Conservation (phyloP, 1,140 invertebrate species). For the Lamellibrachia luymesi region DNA sequence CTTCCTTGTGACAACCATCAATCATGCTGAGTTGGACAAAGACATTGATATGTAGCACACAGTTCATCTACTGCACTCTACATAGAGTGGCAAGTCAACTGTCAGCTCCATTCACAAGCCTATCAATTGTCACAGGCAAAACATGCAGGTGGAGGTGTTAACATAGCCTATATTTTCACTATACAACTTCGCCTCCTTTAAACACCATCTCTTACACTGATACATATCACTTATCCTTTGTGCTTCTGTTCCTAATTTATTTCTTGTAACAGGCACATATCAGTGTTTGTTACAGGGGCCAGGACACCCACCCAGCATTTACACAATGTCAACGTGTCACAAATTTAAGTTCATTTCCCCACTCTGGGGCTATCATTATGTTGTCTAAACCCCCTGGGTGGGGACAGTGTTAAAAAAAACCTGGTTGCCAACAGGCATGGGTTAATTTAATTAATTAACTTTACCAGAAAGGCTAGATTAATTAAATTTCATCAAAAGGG, state of each 20-base stretch:
- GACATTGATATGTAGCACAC: not conserved
- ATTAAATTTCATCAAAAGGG: too few relatives aligned
- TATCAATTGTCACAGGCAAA: not conserved
- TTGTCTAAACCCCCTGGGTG: not conserved
- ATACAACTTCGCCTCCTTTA: not conserved
- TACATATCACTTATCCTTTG: not conserved
- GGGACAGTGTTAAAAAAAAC: not conserved
- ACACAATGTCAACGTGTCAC: slow-evolving; percentile 8
- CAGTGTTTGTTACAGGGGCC: not conserved
- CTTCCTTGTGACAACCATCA: not conserved
- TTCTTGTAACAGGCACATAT: not conserved
- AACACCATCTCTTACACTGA: not conserved
- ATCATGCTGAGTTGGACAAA: not conserved
- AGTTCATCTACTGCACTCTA: not conserved
- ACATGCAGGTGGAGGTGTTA: not conserved
- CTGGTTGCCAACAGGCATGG: not conserved
- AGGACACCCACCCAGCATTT: not conserved
- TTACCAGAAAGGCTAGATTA: too few relatives aligned
- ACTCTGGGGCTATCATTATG: not conserved
- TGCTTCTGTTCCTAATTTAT: not conserved
- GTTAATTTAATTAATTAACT: too few relatives aligned
- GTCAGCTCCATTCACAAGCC: not conserved
- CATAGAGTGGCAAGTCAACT: not conserved
- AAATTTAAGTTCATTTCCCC: not conserved
- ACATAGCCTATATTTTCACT: not conserved